Base-by-base conservation (phyloP, 2,797 vertebrate genomes). In the Acipenser transmontanus region DNA sequence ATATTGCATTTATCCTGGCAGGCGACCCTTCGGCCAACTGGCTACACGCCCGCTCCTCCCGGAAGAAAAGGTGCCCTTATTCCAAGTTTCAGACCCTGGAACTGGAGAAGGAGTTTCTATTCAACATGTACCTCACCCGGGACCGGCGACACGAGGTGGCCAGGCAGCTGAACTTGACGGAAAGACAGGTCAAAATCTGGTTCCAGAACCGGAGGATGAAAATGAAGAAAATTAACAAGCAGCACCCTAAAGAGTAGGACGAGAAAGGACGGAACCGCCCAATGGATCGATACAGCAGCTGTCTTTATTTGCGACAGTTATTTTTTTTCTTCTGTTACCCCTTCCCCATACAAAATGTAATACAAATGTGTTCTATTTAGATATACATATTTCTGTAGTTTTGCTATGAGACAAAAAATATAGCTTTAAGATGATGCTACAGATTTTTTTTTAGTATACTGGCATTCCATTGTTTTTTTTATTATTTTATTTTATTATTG, bases 171-270 rank as follows among this genome's bases (percentile, higher is more conserved):
- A 99, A 96, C 88, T 92, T 99, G 84, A 99, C 95, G 68, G 97
- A 99, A 84, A 90, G 96, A 79, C 96, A 98, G 86, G 95, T 98
- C 79, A 99, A 99, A 90, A 99, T 98, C 82, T 99, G 96, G 96
- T 98, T 99, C 89, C 95, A 98, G 86, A 98, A 98, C 85, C 89
- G 96, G 71, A 88, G 95, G 78, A 98, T 98, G 95, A 99, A 98
- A 83, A 97, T 98, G 95, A 99, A 99, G 91, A 99, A 98, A 82
- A 93, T 96, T 89, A 97, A 91, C 83, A 97, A 97, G 79, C 96
- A 98, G 61, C 96, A 98, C 74, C 87, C 93, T 67, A 98, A 98
- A 84, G 95, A 98, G 79, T 97, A 91, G 85, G 12, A 77, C 69
- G 49, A 54, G 60, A 13, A 64, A 61, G 48, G 6, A 63, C 47